Evolutionary conservation across 2,888 invertebrate species (phyloP), one percentile per base, ranked within the genome.

Genomic region (Stegophylla sp.): DNA sequence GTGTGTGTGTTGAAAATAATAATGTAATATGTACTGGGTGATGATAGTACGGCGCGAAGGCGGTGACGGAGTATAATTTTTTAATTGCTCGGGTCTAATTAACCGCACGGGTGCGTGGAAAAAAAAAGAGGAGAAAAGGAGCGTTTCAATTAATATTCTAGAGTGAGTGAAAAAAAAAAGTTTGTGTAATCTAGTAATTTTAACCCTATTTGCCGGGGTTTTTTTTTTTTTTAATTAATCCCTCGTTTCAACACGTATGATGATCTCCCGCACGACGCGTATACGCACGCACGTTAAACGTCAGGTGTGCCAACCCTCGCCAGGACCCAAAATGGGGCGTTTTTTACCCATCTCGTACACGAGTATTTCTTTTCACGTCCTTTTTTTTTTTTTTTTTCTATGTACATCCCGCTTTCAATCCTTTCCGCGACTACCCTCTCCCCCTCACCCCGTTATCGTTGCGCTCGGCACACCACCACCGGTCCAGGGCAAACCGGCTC

Each of bases 201-300:
- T 41, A 71, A 71, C 71, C 69, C 71, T n/a, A n/a, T 17, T 13
- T 28, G 45, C n/a, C 45, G 43, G 43, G 48, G 28, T n/a, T 12
- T 28, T 26, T 48, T 51, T 75, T 69, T 59, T 77, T 77, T 79
- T 69, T 79, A 79, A 79, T 69, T 79, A 69, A 71, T 79, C 79
- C 61, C 79, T 71, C 59, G 61, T 79, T 71, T 77, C 77, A 59
- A 48, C 77, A 59, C 69, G 63, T 76, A 53, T 53, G 53, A 76
- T 66, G 53, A 76, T 66, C 66, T 43, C n/a, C 34, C 51, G 23
- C n/a, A n/a, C n/a, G n/a, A 13, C 74, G 61, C 5, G 48, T 12
- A 12, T 20, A 69, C 34, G 59, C 34, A n/a, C n/a, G 20, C 51
- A 10, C 9, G 67, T 77, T 45, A 77, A 69, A 69, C 67, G 64